These are phyloP conservation scores for Melitaea athalia DNA, from an alignment of 2,888 invertebrate genomes.

Conservation along the genomic window DNA sequence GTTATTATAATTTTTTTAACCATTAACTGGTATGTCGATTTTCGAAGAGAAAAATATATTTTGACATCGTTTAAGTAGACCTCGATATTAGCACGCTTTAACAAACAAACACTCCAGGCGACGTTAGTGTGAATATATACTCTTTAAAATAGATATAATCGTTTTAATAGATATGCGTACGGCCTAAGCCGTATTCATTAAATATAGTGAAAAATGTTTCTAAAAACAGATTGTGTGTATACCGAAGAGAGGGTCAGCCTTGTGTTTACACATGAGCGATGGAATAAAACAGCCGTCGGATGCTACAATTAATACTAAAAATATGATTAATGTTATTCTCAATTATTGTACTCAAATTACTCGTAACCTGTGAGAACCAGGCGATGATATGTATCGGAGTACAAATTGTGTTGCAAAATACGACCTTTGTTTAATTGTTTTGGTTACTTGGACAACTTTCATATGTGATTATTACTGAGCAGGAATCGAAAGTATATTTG, in stretches of 20 bases:
- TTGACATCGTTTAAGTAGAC: too few relatives aligned
- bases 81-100: too few relatives aligned
- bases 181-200: background rate
- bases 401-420: constrained; percentile 31
- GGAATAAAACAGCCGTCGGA: constrained; percentile 34
- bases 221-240: background rate
- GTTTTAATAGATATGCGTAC: too few relatives aligned
- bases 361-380: constrained; percentile 43
- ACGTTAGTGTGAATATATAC: too few relatives aligned
- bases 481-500: background rate
- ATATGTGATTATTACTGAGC: background rate
- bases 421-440: constrained; percentile 30
- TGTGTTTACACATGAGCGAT: constrained; percentile 41
- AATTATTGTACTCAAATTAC: constrained; percentile 43
- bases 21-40: too few relatives aligned
- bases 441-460: constrained; percentile 19
- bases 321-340: constrained; percentile 46
- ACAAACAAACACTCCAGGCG: too few relatives aligned
- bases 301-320: constrained; percentile 42
- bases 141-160: too few relatives aligned
- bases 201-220: background rate
- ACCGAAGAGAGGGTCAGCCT: constrained; percentile 7
- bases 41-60: too few relatives aligned
- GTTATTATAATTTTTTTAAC: too few relatives aligned
- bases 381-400: constrained; percentile 27